phyloP scores from a whole-genome alignment of 2,113 vertebrate genomes.

The Phrynosoma blainvillii region DNA sequence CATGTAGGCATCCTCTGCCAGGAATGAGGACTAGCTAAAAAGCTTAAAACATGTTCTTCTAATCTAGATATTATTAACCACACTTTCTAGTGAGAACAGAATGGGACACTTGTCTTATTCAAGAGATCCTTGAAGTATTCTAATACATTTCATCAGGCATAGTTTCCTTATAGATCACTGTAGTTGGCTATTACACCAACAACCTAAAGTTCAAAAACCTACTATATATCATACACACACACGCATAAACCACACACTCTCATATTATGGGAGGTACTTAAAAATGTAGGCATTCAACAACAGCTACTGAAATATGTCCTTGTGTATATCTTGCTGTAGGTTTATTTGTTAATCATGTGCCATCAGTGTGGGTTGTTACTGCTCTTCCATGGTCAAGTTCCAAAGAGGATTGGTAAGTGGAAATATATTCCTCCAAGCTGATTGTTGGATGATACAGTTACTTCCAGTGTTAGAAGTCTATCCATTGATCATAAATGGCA shows the following conservation, averaged over 20 bases:
- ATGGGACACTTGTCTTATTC: background rate
- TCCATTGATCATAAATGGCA: background rate
- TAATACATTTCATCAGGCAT: background rate
- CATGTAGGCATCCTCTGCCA: too few species aligned
- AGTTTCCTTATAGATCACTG: too few species aligned
- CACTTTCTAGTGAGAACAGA: background rate
- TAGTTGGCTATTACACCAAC: background rate
- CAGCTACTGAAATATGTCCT: background rate
- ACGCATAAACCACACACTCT: too few species aligned
- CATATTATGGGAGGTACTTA: too few species aligned
- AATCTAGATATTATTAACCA: background rate
- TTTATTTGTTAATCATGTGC: background rate
- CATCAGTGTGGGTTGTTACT: background rate
- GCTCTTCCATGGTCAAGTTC: background rate
- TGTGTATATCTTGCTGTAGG: background rate
- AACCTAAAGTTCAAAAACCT: background rate
- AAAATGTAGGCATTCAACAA: too few species aligned
- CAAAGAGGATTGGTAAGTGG: background rate
- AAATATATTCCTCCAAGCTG: background rate
- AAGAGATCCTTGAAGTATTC: background rate
- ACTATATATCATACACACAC: too few species aligned
- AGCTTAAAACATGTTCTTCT: background rate
- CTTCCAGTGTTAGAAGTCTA: too few species aligned
- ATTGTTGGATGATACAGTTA: background rate
- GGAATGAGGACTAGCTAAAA: background rate